Evolutionary conservation across 1,140 invertebrate genomes (phyloP).

Genomic region (Ostrea denselamellosa): DNA sequence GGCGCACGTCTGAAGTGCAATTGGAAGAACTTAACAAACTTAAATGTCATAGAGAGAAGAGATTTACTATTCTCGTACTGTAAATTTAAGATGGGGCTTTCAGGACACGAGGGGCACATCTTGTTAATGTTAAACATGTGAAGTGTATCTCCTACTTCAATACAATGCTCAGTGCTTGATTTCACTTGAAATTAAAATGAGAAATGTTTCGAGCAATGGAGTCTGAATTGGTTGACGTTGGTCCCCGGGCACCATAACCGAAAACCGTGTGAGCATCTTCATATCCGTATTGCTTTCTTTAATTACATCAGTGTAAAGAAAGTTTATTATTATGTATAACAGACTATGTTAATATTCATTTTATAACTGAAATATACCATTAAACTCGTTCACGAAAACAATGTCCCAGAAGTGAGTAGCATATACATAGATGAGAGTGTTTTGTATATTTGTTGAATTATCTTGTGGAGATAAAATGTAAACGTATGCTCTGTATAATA

Average conservation of each 20-base stretch:
- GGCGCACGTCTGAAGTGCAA: conserved; percentile 27
- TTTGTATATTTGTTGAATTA: too few species aligned
- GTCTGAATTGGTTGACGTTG: neutral
- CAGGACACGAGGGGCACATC: neutral
- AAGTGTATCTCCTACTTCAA: neutral
- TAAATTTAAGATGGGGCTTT: neutral
- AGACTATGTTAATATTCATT: too few species aligned
- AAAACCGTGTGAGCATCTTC: neutral
- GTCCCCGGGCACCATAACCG: neutral
- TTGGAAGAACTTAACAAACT: conserved; percentile 22
- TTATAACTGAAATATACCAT: too few species aligned
- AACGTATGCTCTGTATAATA: too few species aligned
- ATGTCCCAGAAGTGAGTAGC: too few species aligned
- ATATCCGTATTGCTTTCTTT: neutral
- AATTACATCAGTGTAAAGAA: too few species aligned
- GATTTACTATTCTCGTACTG: neutral
- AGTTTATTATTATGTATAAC: too few species aligned
- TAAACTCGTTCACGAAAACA: too few species aligned
- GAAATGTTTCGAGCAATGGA: conserved; percentile 9
- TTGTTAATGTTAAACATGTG: conserved; percentile 25
- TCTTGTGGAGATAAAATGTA: too few species aligned
- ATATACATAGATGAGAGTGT: too few species aligned
- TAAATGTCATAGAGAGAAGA: neutral
- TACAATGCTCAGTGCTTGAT: neutral
- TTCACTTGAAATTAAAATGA: conserved; percentile 8